Evolutionary conservation across 1,140 invertebrate genomes (phyloP), one percentile per base, ranked within the genome.

Genomic region (Coenobita brevimanus): DNA sequence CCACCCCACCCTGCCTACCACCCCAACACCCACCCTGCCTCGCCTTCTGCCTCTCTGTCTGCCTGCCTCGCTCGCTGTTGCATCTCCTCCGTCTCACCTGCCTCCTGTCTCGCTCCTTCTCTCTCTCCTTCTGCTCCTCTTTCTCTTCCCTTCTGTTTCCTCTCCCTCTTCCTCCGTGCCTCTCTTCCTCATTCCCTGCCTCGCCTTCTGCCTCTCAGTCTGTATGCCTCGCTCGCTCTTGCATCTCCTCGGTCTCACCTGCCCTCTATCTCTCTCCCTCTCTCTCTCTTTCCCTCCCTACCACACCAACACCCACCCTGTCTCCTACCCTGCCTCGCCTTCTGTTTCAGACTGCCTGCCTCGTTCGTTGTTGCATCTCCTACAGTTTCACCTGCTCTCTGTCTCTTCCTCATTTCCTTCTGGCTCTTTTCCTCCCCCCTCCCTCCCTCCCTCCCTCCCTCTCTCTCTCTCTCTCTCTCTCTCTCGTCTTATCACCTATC

Each of bases 221-320:
- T 30, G 64, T 67, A 6, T 15, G 33, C 43, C 8, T 3, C 15
- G 1, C 73, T 33, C 73, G 27, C 73, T 21, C 33, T 76, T n/a
- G 33, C 73, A 27, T n/a, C 30, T 33, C 1, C 15, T 73, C 36
- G 33, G 13, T 33, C 30, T 73, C 8, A 38, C n/a, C 1, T 3
- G 4, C 2, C 8, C 8, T 38, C 6, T 38, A 2, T 73, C n/a
- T 73, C 10, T 15, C n/a, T 33, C 30, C 41, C 69, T 73, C 69
- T 73, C 6, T 73, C 69, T 73, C 69, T 73, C 69, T 46, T 27
- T 67, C 64, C 27, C 64, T 67, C 64, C 27, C 64, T 67, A 13
- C 27, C 64, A 17, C 64, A 17, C 64, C 27, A 13, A 17, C 64
- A 17, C 64, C 27, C 64, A 33, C 69, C 38, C 64, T 67, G 13